Percentiles rank a stretch among this genome's conserved stretches.
These are phyloP conservation scores for Garra rufa DNA, from an alignment of 2,113 vertebrate genomes.

Conservation along the genomic window DNA sequence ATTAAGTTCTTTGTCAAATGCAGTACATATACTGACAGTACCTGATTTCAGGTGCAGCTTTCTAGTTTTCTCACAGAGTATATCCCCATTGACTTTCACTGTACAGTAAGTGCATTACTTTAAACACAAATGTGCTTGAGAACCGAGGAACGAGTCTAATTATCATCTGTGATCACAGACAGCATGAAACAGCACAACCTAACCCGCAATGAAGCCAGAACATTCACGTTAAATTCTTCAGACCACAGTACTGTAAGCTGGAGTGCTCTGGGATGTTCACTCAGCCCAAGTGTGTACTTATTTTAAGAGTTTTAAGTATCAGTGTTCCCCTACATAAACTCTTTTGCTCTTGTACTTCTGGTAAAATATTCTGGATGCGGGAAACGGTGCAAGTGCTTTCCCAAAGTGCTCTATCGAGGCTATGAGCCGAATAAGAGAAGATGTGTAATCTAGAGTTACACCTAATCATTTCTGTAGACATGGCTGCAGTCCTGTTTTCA, in stretches of 20 bases:
- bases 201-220: not conserved
- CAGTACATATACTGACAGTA: not conserved
- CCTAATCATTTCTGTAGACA: not conserved
- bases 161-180: not conserved
- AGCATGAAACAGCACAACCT: not conserved
- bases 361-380: conserved; percentile 9
- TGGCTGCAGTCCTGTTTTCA: not conserved
- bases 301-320: conserved; percentile 12
- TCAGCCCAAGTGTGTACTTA: not conserved
- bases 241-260: not conserved
- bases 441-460: not conserved
- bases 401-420: not conserved
- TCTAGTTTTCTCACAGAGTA: not conserved
- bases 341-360: not conserved
- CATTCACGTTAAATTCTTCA: not conserved
- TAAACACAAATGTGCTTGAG: not conserved
- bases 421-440: not conserved
- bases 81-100: too few relatives aligned
- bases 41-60: not conserved
- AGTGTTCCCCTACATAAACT: not conserved
- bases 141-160: not conserved
- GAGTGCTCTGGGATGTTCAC: not conserved
- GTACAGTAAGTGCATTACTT: not conserved
- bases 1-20: too few relatives aligned
- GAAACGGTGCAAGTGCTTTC: not conserved